A percentile compares a stretch with the other conserved stretches of the same genome.
These are phyloP conservation scores for Dasysyrphus albostriatus DNA, from an alignment of 2,888 invertebrate genomes.

Conservation along the genomic window DNA sequence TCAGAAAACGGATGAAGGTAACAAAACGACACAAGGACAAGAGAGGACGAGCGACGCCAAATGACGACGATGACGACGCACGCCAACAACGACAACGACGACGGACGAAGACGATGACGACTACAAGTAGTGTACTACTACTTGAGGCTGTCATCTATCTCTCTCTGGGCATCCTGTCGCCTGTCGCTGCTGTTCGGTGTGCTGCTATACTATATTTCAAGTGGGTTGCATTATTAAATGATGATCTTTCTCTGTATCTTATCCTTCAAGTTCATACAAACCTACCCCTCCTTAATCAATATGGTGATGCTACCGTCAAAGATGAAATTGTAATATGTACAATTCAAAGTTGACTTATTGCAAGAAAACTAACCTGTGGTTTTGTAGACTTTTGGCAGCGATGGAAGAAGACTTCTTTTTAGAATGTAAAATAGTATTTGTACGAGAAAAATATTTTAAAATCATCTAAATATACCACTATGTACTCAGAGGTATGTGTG, in stretches of 20 bases:
- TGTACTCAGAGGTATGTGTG: too few species aligned
- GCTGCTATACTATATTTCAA: constrained; percentile 34
- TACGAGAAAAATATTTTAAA: not conserved
- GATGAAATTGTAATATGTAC: constrained; percentile 29
- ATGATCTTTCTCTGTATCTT: constrained; percentile 45
- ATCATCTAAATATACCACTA: not conserved
- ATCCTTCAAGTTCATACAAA: constrained; percentile 4
- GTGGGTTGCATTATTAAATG: constrained; percentile 66
- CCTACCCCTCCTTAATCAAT: constrained; percentile 42
- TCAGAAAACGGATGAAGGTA: constrained; percentile 43
- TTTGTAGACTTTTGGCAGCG: not conserved
- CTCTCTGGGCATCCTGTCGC: constrained; percentile 48
- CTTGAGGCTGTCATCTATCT: constrained; percentile 57
- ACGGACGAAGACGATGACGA: not conserved
- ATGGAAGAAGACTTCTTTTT: not conserved
- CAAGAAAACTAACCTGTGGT: constrained; percentile 3
- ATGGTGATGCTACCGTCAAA: constrained; percentile 29
- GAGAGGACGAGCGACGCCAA: not conserved
- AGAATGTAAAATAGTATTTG: not conserved
- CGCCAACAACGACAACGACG: not conserved
- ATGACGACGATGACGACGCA: not conserved
- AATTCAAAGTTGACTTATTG: constrained; percentile 31
- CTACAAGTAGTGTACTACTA: constrained; percentile 52
- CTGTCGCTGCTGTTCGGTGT: constrained; percentile 39
- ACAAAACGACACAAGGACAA: constrained; percentile 32